Evolutionary conservation across 2,797 vertebrate genomes (phyloP), one percentile per base, ranked within the genome.

Genomic region (Hybognathus amarus): DNA sequence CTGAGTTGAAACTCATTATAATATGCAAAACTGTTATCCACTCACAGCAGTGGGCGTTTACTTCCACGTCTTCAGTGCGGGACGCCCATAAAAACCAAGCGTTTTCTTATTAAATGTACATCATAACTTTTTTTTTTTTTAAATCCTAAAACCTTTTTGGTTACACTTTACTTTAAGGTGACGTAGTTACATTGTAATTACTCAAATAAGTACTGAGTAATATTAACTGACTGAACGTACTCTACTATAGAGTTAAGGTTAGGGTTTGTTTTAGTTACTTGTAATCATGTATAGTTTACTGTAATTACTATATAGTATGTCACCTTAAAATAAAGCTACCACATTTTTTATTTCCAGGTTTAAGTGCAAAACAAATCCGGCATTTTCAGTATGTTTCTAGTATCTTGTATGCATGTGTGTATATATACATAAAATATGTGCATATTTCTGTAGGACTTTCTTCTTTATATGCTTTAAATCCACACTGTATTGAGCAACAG

Each of bases 381-480:
- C 2, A 71, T 71, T 73, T 52, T 47, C 17, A 11, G 10, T 20
- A 18, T 0, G 27, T 1, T 18, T 52, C 20, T 54, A n/a, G 6
- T 15, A 27, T 36, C 50, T 8, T n/a, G 18, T 20, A 22, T 45
- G 67, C 15, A 47, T 47, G 12, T 45, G 13, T 45, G 4, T 45
- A 15, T 69, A 15, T 42, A 27, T 18, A 68, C 20, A 69, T 17
- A 17, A 38, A 56, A 56, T 13, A 75, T 54, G n/a, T 7, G 3
- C 2, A 15, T 61, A 77, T 61, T 20, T 61, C n/a, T 75, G 20
- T 56, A 30, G 52, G 45, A 36, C 20, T 24, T 50, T 50, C 45
- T 52, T 15, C 63, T 68, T 24, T 20, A 40, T 69, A 69, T 56
- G 27, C 54, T 73, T 36, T 75, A 54, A 82, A 75, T 76, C 61